Conservation (phyloP, 2,797 vertebrate genomes). For the Nothura maculosa region DNA sequence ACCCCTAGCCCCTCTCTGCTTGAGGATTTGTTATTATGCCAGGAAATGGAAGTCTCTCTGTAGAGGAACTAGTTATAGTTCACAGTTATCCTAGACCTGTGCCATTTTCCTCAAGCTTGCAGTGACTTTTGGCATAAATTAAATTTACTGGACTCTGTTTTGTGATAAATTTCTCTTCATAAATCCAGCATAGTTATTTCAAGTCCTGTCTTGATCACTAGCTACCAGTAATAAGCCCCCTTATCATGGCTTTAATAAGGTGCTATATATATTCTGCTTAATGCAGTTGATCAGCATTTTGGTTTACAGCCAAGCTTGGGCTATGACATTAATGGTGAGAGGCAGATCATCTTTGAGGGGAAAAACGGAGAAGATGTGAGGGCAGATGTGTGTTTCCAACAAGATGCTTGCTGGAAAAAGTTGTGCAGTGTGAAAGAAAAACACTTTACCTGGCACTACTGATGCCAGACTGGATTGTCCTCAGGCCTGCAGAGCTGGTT, state of each 20-base stretch:
- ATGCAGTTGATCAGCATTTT: not conserved
- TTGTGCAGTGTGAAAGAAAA: not conserved
- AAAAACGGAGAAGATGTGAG: not conserved
- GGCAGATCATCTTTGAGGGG: not conserved
- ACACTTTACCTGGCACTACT: not conserved
- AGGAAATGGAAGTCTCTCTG: constrained; percentile 76
- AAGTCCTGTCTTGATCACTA: constrained; percentile 29
- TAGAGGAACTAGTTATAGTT: constrained; percentile 71
- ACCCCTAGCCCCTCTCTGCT: constrained; percentile 78
- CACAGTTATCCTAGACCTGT: constrained; percentile 38
- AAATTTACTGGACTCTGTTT: constrained; percentile 60
- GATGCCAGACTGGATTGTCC: not conserved
- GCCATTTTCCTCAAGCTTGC: constrained; percentile 26
- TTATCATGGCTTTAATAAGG: constrained; percentile 12
- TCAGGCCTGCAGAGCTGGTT: not conserved
- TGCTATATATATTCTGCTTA: not conserved
- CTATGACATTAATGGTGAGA: not conserved
- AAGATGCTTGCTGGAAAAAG: not conserved
- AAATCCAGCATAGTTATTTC: constrained; percentile 29
- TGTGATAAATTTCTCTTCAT: constrained; percentile 23
- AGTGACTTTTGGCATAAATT: not conserved
- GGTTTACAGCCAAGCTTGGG: constrained; percentile 7
- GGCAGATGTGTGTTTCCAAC: not conserved
- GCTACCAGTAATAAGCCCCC: not conserved
- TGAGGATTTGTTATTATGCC: constrained; percentile 81